Percentiles rank a stretch among this genome's conserved stretches.
Evolutionary conservation across 2,113 vertebrate species (phyloP).

Genomic region (Syngnathus scovelli): DNA sequence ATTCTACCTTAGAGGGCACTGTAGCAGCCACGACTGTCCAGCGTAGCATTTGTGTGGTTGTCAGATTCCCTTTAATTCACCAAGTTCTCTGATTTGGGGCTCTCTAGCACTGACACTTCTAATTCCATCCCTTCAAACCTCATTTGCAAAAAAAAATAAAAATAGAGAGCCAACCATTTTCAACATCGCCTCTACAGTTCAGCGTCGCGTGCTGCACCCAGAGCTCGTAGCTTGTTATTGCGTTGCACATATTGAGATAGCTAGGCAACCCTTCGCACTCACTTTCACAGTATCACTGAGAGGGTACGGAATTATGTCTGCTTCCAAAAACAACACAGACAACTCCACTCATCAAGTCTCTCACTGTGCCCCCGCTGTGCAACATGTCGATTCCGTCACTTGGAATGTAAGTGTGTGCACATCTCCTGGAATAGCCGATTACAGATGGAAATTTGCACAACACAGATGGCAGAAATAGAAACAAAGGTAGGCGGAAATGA

Average conservation of each 20-base stretch:
- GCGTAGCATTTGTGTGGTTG: too few species aligned
- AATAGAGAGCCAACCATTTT: too few species aligned
- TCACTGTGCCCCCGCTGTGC: conserved; percentile 16
- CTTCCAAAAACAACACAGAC: conserved; percentile 32
- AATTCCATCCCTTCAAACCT: too few species aligned
- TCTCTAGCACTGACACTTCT: too few species aligned
- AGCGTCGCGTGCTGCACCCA: too few species aligned
- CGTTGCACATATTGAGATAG: neutral
- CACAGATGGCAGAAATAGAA: conserved; percentile 27
- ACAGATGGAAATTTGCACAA: conserved; percentile 37
- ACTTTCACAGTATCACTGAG: neutral
- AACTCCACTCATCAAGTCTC: neutral
- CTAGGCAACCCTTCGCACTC: neutral
- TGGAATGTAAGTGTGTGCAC: conserved; percentile 8
- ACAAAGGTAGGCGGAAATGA: conserved; percentile 7
- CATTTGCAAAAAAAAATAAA: too few species aligned
- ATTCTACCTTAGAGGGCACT: too few species aligned
- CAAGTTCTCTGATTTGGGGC: too few species aligned
- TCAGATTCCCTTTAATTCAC: too few species aligned
- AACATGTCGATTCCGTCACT: conserved; percentile 22
- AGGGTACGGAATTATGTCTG: conserved; percentile 3
- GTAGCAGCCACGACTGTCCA: too few species aligned
- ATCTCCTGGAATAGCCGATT: conserved; percentile 23
- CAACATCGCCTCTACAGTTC: too few species aligned
- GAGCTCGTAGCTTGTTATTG: too few species aligned